These are phyloP conservation scores for Gastrophryne carolinensis DNA, from an alignment of 2,797 vertebrate species.

Conservation along the genomic window DNA sequence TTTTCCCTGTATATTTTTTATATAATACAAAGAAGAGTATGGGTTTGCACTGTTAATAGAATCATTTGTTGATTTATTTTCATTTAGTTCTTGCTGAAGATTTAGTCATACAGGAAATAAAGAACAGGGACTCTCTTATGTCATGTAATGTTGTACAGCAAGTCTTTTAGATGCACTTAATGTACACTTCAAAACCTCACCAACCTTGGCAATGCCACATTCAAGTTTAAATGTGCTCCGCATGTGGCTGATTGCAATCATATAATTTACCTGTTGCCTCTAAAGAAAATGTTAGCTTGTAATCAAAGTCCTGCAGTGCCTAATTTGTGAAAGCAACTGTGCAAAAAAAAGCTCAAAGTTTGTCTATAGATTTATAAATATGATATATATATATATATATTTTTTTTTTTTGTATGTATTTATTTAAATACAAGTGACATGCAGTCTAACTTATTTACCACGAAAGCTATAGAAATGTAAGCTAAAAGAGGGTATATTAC, in stretches of 20 bases:
- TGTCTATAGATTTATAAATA: neutral
- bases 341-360: constrained; percentile 4
- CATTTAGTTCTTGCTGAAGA: no score
- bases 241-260: constrained; percentile 41
- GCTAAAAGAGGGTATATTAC: neutral
- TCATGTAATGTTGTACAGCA: no score
- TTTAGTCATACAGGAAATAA: no score
- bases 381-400: neutral
- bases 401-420: neutral
- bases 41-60: no score
- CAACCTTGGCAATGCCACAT: constrained; percentile 11
- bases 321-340: constrained; percentile 23
- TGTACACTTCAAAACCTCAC: constrained; percentile 10
- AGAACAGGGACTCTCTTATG: no score
- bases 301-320: constrained; percentile 38
- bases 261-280: constrained; percentile 39
- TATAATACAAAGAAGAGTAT: no score
- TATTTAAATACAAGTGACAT: neutral
- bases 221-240: constrained; percentile 19
- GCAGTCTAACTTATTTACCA: neutral
- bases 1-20: no score
- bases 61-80: no score
- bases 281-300: constrained; percentile 37
- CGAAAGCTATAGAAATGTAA: neutral
- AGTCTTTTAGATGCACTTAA: constrained; percentile 7